phyloP scores from a whole-genome alignment of 2,113 vertebrate genomes.

The Delphinapterus leucas region DNA sequence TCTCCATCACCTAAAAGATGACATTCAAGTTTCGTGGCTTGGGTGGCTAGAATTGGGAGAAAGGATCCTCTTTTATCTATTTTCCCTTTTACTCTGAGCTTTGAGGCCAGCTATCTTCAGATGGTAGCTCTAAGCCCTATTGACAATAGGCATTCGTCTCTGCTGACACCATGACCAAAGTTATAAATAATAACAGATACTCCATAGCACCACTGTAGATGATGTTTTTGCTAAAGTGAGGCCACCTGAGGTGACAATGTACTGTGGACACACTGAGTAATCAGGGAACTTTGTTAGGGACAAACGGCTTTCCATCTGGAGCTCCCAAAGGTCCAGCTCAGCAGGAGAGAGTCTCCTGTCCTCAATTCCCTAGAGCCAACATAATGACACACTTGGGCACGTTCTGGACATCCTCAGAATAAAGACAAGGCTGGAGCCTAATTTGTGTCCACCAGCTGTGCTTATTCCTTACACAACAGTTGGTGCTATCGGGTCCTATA shows the following conservation, averaged over 20 bases:
- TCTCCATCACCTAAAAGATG: background rate
- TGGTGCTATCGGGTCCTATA: background rate
- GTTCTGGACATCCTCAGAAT: background rate
- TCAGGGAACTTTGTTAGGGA: background rate
- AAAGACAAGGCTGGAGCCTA: background rate
- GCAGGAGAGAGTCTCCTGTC: background rate
- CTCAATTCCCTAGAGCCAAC: background rate
- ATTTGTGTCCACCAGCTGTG: background rate
- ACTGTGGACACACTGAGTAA: background rate
- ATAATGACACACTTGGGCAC: background rate
- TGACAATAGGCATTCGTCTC: background rate
- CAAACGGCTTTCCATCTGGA: background rate
- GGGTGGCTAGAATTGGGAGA: background rate
- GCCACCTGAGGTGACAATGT: background rate
- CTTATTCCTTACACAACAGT: background rate
- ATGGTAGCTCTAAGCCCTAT: background rate
- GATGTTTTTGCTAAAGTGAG: background rate
- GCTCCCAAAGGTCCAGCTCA: background rate
- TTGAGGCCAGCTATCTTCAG: background rate
- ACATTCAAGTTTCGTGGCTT: background rate
- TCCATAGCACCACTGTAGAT: background rate
- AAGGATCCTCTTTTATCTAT: background rate
- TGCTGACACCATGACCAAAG: background rate
- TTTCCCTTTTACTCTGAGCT: background rate
- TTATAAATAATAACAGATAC: background rate